Base-by-base conservation (phyloP, 2,113 vertebrate species). In the Andinoacara biseriatus region DNA sequence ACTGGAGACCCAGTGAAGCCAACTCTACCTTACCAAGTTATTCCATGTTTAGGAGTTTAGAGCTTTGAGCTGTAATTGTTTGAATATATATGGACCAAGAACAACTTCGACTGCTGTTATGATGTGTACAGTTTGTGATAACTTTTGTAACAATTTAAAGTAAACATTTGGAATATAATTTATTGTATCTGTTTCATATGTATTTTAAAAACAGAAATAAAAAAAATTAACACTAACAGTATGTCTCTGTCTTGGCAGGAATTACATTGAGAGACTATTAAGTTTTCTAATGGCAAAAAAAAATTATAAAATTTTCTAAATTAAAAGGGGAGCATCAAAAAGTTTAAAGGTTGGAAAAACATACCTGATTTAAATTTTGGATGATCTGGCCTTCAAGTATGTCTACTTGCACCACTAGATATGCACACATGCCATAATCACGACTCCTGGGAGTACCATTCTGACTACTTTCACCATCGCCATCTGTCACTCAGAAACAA, bases 61-160 rank as follows among this genome's bases (percentile, higher is more conserved):
- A 94, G 92, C 87, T 96, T 95, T 94, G 93, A 93, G 92, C 90
- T 94, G 91, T 84, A 94, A 91, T 90, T 86, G 94, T 96, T 94
- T 78, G 18, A 92, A 93, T 95, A 93, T 94, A 92, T 95, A 95
- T 93, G 84, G 90, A 90, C 92, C 95, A 94, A 96, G 95, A 94
- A 95, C 90, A 95, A 95, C 94, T 96, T 95, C 95, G 93, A 93
- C 90, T 92, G 74, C 88, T 94, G 96, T 97, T 94, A 95, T 94
- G 94, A 96, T 95, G 96, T 97, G 95, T 97, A 98, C 96, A 98
- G 97, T 97, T 98, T 98, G 96, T 98, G 97, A 98, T 97, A 97
- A 97, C 94, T 99, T 99, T 99, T 98, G 96, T 97, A 98, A 96
- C 94, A 87, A 93, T 95, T 97, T 94, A 94, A 96, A 96, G 88